phyloP scores from a whole-genome alignment of 2,113 vertebrate genomes.

The Silurus asotus region DNA sequence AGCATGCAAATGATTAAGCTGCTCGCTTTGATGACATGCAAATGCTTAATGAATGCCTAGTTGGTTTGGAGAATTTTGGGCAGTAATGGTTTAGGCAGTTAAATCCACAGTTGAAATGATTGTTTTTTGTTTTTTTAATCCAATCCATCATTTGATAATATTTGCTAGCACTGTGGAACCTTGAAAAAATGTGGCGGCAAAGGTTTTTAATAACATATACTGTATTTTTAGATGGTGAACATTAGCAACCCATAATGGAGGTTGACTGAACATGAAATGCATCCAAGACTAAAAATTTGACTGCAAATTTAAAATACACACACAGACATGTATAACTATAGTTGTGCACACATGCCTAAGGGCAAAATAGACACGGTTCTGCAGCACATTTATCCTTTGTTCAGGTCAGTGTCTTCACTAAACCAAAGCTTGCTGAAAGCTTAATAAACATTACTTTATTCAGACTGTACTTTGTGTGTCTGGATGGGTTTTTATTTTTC shows the following conservation, averaged over 20 bases:
- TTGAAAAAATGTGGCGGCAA: neutral
- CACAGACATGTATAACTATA: neutral
- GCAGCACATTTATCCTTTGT: neutral
- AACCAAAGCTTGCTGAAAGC: neutral
- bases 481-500: neutral
- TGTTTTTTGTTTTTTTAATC: neutral
- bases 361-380: neutral
- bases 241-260: neutral
- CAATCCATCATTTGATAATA: neutral
- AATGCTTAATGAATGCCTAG: neutral
- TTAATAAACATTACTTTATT: neutral
- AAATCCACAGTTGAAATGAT: neutral
- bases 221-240: neutral
- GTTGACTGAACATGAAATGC: neutral
- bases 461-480: too few species aligned
- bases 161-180: neutral
- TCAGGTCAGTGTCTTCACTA: neutral
- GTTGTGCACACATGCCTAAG: neutral
- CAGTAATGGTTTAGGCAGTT: neutral
- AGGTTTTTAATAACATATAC: neutral
- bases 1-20: neutral
- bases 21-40: slow-evolving; percentile 4
- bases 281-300: neutral
- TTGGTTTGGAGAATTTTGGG: neutral
- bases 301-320: neutral